Base-by-base conservation (phyloP, 2,113 vertebrate species). In the Urocolius indicus region DNA sequence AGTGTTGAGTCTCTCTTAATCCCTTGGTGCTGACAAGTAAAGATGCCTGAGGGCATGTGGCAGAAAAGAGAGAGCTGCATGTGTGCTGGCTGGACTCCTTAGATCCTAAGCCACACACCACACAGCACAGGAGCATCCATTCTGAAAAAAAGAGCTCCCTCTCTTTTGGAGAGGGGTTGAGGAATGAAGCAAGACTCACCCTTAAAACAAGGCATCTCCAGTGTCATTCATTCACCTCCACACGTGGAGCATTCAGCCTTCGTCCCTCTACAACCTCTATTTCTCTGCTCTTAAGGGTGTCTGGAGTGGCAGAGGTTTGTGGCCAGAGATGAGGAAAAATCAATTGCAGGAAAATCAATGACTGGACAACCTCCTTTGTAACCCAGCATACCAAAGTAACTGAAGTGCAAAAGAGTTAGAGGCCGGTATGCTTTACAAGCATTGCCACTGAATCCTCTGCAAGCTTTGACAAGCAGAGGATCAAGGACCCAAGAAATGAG, bases 51-150 rank as follows among this genome's bases (percentile, higher is more conserved):
- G n/a, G 27, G 23, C n/a, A 43, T 0, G 3, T 1, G 5, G n/a
- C 20, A 78, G 52, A 46, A 66, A 84, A 74, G 49, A n/a, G 32
- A 38, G 36, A 15, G 16, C 24, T 27, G 20, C 19, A 3, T 10
- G 7, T 1, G 9, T 27, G n/a, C 61, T 55, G 54, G 26, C 51
- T 27, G 36, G 51, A 34, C 52, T 41, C 46, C 21, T 24, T 19
- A 41, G 83, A 54, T 30, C 38, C 52, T 38, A 18, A 38, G 17
- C 29, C 36, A 58, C 51, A 18, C 45, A 41, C n/a, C n/a, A 45
- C 38, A 21, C 22, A 51, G 51, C 20, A 65, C 34, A 65, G 46
- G 4, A 2, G 0, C 20, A 11, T 14, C 49, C 1, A 0, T 34
- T 38, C 32, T 48, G 36, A n/a, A n/a, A n/a, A n/a, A n/a, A n/a